Base-by-base conservation (phyloP, 1,140 invertebrate genomes). In the Oscheius sp. region DNA sequence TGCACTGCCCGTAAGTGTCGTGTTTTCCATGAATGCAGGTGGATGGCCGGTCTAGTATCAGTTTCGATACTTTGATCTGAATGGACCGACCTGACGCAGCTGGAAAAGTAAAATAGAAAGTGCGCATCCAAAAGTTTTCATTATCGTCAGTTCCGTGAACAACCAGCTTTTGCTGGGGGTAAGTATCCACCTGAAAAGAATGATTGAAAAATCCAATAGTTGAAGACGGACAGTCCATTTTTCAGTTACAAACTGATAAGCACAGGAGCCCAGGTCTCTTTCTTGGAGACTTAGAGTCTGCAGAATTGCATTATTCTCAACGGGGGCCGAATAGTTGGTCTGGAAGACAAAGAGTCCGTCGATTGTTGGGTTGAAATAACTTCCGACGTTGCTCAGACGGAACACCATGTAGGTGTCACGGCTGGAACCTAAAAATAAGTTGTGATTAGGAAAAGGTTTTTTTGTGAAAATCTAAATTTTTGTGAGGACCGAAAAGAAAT, bases 111-210 rank as follows among this genome's bases (percentile, higher is more conserved):
- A 23, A 36, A 58, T 7, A 68, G 67, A 68, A 68, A 1, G 55
- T 68, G 29, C 67, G 13, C 13, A 36, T 32, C 34, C 36, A 68
- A 15, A 36, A 10, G 31, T 32, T 49, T 2, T 36, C 23, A 23
- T 68, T 68, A 2, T 32, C 35, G 55, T 59, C 49, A 13, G n/a
- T 59, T 58, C 67, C 67, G 1, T 32, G 15, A 15, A 68, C 55
- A 0, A 59, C 35, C 18, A 68, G 61, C 32, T 68, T 68, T 55
- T 55, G 49, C 49, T 55, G 49, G 49, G 49, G 15, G 28, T 13
- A 23, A 4, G 4, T 4, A 23, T 55, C 28, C 7, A 55, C 49
- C 49, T 55, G 23, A 13, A 55, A n/a, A n/a, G n/a, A n/a, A n/a
- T n/a, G 49, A 13, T 13, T 13, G 49, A 23, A 23, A 4, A 7